Evolutionary conservation across 2,888 invertebrate genomes (phyloP).

Genomic region (Ephialtes manifestator): DNA sequence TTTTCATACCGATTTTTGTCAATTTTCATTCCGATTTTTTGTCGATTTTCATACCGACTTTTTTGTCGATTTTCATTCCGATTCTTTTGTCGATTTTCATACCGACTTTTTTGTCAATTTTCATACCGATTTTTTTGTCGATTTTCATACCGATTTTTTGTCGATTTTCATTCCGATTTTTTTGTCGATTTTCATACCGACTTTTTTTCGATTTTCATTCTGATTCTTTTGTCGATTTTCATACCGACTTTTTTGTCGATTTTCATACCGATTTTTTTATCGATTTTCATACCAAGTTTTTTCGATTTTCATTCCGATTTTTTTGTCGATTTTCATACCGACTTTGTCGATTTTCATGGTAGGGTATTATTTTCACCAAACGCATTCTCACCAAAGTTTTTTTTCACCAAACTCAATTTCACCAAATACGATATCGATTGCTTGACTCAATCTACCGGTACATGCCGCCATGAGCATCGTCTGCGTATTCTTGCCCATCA

Average conservation of each 20-base stretch:
- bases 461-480: too few relatives aligned
- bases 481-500: too few relatives aligned
- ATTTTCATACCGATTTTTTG: not conserved
- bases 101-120: not conserved
- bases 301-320: not conserved
- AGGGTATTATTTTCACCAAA: too few relatives aligned
- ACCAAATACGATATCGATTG: too few relatives aligned
- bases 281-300: not conserved
- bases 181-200: not conserved
- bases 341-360: not conserved
- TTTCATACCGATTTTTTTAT: not conserved
- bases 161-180: not conserved
- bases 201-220: not conserved
- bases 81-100: not conserved
- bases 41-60: not conserved
- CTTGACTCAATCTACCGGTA: too few relatives aligned
- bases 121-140: not conserved
- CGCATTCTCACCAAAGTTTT: too few relatives aligned
- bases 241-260: not conserved
- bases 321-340: not conserved
- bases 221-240: not conserved
- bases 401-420: too few relatives aligned
- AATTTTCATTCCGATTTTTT: not conserved
- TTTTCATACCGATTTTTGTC: not conserved
- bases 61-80: not conserved